Evolutionary conservation across 2,888 invertebrate genomes (phyloP).

Genomic region (Drosophila borborema): DNA sequence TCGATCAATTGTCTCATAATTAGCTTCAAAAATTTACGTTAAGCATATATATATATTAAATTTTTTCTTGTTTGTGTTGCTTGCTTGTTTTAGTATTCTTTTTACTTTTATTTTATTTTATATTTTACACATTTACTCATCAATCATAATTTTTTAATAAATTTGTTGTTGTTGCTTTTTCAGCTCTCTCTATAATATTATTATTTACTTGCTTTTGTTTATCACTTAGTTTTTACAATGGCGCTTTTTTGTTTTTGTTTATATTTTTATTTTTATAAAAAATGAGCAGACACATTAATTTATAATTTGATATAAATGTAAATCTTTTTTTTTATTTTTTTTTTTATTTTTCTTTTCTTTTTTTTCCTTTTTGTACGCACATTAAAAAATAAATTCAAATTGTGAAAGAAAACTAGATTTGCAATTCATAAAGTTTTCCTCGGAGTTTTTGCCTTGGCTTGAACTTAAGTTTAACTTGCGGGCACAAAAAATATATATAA

Average conservation of each 20-base stretch:
- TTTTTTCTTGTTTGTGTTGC: conserved; percentile 26
- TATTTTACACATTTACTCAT: conserved; percentile 57
- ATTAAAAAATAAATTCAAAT: conserved; percentile 11
- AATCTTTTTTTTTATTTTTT: conserved; percentile 31
- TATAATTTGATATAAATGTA: conserved; percentile 48
- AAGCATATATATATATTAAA: conserved; percentile 16
- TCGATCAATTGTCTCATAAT: conserved; percentile 52
- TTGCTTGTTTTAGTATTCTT: conserved; percentile 18
- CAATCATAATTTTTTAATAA: conserved; percentile 34
- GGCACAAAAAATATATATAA: conserved; percentile 45
- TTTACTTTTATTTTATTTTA: conserved; percentile 11
- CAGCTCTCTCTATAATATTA: conserved; percentile 58
- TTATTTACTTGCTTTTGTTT: conserved; percentile 70
- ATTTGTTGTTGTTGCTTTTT: conserved; percentile 18
- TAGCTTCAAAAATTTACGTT: conserved; percentile 48
- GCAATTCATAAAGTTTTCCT: conserved; percentile 35
- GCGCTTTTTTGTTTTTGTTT: conserved; percentile 71
- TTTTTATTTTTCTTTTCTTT: not conserved
- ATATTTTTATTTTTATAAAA: conserved; percentile 49
- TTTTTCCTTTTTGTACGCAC: not conserved
- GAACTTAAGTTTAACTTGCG: conserved; percentile 73
- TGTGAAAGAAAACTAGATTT: conserved; percentile 52
- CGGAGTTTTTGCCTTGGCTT: conserved; percentile 24
- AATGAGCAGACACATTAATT: conserved; percentile 66
- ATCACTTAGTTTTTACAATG: conserved; percentile 85